Evolutionary conservation across 2,888 invertebrate genomes (phyloP), one percentile per base, ranked within the genome.

Genomic region (Tridacna crocea): DNA sequence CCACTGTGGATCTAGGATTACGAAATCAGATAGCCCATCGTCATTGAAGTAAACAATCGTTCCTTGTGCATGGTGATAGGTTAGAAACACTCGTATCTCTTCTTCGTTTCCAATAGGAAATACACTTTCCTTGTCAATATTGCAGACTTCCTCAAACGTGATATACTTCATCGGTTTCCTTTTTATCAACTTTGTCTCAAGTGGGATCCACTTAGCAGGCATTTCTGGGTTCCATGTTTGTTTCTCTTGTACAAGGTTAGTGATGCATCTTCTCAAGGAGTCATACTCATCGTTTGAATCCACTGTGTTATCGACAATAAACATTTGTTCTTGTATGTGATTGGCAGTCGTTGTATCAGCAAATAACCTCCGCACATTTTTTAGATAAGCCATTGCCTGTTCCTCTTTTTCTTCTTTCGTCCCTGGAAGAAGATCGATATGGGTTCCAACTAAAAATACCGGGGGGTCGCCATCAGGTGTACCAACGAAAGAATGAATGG

Each of bases 401-500:
- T 65, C n/a, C 0, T 75, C 55, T 47, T 63, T 66, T 8, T 75
- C 74, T 19, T 79, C 48, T 10, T 19, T 22, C 15, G 27, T 17
- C 26, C 72, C 72, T 15, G 70, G 51, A 8, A 79, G 55, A 46
- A 66, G 70, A 26, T 77, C 79, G 63, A 47, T 65, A 48, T 83
- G 79, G 36, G 83, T 83, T 3, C 83, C 83, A 15, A 83, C 80
- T n/a, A 83, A 65, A 19, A 83, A 63, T 11, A 83, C 72, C 0
- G 72, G 70, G 10, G 83, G 83, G n/a, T 77, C 51, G 1, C 75
- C 66, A 19, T 76, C 76, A 15, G 51, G 36, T n/a, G 80, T 66
- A 15, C 80, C 80, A 12, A 76, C 80, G 76, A 66, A 80, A 0
- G 80, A 36, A 48, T 80, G 72, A 22, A 80, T 80, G 0, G 80